These are phyloP conservation scores for Adrianichthys oophorus DNA, from an alignment of 2,797 vertebrate genomes.

Conservation along the genomic window DNA sequence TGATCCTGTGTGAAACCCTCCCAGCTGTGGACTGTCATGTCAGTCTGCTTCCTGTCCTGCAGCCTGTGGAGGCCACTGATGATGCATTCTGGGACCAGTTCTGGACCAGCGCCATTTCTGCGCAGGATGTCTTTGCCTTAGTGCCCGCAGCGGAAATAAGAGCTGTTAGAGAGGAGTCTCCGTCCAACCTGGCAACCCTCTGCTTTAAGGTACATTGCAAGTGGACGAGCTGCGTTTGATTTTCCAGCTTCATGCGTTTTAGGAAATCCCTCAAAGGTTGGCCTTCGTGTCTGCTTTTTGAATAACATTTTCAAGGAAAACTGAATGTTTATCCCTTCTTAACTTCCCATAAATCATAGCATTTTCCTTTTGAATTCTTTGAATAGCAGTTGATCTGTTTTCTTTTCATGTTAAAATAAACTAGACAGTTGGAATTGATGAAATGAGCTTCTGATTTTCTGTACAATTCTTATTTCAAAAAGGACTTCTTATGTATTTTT, in stretches of 20 bases:
- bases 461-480: too few species aligned
- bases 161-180: constrained; percentile 94
- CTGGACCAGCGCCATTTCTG: constrained; percentile 87
- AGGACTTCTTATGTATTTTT: too few species aligned
- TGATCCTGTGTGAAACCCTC: background rate
- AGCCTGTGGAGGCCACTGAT: constrained; percentile 93
- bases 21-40: background rate
- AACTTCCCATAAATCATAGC: too few species aligned
- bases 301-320: too few species aligned
- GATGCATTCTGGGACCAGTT: constrained; percentile 97
- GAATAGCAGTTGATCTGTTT: too few species aligned
- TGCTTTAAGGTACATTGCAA: constrained; percentile 88
- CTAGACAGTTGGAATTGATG: too few species aligned
- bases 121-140: constrained; percentile 93
- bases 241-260: background rate
- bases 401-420: too few species aligned
- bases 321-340: too few species aligned
- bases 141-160: constrained; percentile 95
- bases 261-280: too few species aligned
- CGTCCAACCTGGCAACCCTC: constrained; percentile 95
- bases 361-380: too few species aligned
- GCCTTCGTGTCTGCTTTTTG: too few species aligned
- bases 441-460: too few species aligned
- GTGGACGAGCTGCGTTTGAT: background rate
- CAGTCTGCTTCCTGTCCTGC: background rate